Percentiles rank a stretch among this genome's conserved stretches.
These are phyloP conservation scores for Drosophila mimica DNA, from an alignment of 2,888 invertebrate genomes.

Conservation along the genomic window DNA sequence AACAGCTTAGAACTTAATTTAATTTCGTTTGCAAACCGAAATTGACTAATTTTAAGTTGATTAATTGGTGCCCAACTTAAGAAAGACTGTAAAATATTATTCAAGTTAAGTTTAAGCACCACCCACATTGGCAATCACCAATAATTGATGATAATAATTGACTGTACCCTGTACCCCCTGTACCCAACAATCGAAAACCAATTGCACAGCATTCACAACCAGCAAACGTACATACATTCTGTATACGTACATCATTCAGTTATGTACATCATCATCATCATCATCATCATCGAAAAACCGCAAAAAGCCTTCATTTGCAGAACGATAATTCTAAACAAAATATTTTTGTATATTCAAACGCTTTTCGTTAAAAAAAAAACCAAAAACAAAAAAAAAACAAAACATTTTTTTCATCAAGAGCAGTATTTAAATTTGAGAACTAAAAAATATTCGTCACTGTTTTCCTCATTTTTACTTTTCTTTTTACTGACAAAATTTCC, in stretches of 20 bases:
- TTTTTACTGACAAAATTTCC: neutral
- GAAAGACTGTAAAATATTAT: conserved; percentile 31
- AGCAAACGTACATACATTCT: neutral
- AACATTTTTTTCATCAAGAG: neutral
- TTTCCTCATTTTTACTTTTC: neutral
- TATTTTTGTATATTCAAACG: neutral
- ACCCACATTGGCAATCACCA: conserved; percentile 33
- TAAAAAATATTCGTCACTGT: neutral
- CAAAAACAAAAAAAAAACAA: no score
- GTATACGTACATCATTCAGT: neutral
- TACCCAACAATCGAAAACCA: conserved; percentile 5
- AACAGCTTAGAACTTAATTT: conserved; percentile 46
- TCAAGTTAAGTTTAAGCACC: conserved; percentile 47
- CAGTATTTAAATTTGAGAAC: neutral
- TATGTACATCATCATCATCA: neutral
- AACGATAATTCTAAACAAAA: neutral
- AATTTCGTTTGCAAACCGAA: conserved; percentile 46
- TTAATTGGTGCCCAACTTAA: conserved; percentile 48
- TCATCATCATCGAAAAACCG: no score
- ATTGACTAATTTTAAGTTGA: conserved; percentile 70
- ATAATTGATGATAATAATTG: conserved; percentile 18
- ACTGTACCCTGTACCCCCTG: conserved; percentile 20
- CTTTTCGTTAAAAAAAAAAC: no score
- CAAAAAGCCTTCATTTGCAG: no score
- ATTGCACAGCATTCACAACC: conserved; percentile 25